Evolutionary conservation across 2,113 vertebrate species (phyloP).

Genomic region (Cochlearius cochlearius): DNA sequence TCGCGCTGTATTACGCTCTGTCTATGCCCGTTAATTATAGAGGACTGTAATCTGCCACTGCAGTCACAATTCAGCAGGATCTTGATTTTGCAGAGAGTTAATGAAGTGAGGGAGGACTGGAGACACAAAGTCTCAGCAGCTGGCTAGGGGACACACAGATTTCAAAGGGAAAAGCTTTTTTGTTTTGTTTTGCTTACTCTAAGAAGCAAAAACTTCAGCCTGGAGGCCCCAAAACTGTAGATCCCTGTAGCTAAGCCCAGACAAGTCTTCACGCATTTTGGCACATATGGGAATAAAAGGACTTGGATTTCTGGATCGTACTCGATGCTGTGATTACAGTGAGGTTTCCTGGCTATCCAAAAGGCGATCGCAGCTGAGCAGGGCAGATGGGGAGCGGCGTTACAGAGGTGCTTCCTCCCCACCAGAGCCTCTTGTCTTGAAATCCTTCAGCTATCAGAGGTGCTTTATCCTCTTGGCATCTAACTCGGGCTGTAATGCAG

Average conservation of each 20-base stretch:
- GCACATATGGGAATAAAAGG: neutral
- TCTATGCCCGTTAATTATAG: neutral
- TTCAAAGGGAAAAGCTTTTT: conserved; percentile 55
- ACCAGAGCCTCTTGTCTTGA: neutral
- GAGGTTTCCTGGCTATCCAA: neutral
- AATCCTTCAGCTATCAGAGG: neutral
- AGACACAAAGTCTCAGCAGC: conserved; percentile 62
- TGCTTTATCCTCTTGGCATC: neutral
- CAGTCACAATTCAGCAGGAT: neutral
- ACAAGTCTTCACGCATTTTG: conserved; percentile 30
- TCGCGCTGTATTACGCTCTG: neutral
- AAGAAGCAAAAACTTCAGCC: conserved; percentile 25
- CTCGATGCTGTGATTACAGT: neutral
- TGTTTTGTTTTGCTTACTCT: conserved; percentile 52
- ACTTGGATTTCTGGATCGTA: neutral
- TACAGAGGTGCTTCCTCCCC: neutral
- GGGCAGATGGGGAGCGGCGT: neutral
- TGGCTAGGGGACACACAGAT: conserved; percentile 7
- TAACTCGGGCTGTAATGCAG: neutral
- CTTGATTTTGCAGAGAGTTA: conserved; percentile 41
- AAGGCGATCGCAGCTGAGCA: neutral
- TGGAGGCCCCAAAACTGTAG: conserved; percentile 40
- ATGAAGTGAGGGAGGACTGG: conserved; percentile 54
- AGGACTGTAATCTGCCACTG: conserved; percentile 6
- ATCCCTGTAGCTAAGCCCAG: conserved; percentile 49